Conservation (phyloP, 2,797 vertebrate species). For the Potorous gilbertii region DNA sequence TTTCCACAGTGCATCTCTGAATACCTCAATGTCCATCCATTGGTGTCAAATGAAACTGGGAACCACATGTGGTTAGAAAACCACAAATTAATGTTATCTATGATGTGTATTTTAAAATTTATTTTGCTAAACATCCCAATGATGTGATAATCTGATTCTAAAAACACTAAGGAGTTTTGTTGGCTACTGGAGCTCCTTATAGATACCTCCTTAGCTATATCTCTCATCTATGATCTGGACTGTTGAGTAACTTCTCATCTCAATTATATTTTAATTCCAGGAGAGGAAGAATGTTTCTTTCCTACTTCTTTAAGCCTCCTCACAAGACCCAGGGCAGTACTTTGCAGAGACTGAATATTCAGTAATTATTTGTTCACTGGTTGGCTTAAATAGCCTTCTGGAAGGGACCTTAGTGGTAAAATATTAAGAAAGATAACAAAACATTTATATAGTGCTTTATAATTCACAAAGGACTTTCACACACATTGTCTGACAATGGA, state of each 20-base stretch:
- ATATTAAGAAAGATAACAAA: not conserved
- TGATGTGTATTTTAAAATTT: not conserved
- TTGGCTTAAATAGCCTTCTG: not conserved
- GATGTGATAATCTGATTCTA: not conserved
- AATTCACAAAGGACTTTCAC: not conserved
- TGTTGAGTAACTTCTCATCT: not conserved
- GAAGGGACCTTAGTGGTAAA: not conserved
- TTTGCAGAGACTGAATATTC: not conserved
- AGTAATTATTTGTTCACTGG: not conserved
- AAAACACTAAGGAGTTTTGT: not conserved
- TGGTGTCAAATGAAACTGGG: not conserved
- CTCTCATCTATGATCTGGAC: not conserved
- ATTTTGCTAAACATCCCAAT: not conserved
- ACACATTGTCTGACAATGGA: not conserved
- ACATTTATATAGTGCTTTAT: not conserved
- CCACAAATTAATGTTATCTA: not conserved
- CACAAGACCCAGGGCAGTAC: not conserved
- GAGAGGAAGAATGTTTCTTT: not conserved
- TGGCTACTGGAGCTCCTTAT: not conserved
- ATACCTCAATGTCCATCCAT: not conserved
- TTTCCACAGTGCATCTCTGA: not conserved
- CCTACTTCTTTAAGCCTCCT: not conserved
- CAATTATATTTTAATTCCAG: not conserved
- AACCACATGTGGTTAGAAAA: not conserved
- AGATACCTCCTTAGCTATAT: not conserved